Evolutionary conservation across 2,797 vertebrate species (phyloP), one percentile per base, ranked within the genome.

Genomic region (Fringilla coelebs): DNA sequence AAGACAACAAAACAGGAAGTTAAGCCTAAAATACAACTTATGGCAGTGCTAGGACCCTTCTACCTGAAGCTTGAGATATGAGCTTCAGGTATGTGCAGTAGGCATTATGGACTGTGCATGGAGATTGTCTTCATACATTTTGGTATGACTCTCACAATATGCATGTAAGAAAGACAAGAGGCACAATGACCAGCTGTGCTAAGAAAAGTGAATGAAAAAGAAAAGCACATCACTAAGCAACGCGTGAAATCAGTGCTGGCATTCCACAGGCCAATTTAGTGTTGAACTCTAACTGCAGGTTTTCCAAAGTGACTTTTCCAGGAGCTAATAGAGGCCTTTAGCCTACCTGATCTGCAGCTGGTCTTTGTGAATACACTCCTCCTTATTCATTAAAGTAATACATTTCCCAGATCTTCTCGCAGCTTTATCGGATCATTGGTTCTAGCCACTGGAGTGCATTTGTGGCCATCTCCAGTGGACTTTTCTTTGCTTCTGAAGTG

Each of bases 401-500:
- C 14, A 34, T 86, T 91, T 95, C 74, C 83, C 81, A 89, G 92
- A 46, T 65, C 48, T 57, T 52, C 65, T 74, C 61, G 43, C 81
- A 87, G 4, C 49, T 91, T 94, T 63, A 67, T 91, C 31, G 9
- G 38, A 28, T 61, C 9, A 0, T 14, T 91, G 46, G 46, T 80
- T 77, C 61, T 71, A 66, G 79, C 31, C 85, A 74, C 68, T 15
- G 78, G 40, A 91, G 57, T 36, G 17, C 52, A 65, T 80, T 85
- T 94, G 79, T 75, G 73, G 49, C 70, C 73, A 89, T 93, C 46
- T 93, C 76, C 70, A 51, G 3, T 55, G 82, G 85, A 88, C 89
- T 86, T 92, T 43, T 45, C 65, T 65, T 51, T 75, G 76, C 94
- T 95, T 81, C 95, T 93, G 82, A 84, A 81, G 85, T 58, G 84